A percentile compares a stretch with the other conserved stretches of the same genome.
Evolutionary conservation across 2,888 invertebrate species (phyloP).

Genomic region (Caenorhabditis sinica): DNA sequence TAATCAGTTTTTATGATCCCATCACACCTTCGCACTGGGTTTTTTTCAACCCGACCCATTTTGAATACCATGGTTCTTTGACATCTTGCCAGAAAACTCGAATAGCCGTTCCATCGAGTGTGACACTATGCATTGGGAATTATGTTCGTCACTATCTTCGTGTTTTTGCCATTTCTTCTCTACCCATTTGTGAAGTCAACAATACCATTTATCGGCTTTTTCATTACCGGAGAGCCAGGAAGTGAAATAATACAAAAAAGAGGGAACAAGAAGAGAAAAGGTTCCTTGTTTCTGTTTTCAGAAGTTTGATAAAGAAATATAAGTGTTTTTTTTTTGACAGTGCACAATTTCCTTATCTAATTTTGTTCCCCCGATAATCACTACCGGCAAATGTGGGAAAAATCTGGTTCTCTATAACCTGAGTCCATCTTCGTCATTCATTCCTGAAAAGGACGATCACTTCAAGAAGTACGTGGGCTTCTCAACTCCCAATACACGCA

Average conservation of each 20-base stretch:
- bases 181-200: conserved; percentile 14
- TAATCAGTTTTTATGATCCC: too few relatives aligned
- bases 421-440: conserved; percentile 27
- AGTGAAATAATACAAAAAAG: conserved; percentile 16
- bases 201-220: conserved; percentile 37
- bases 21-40: not conserved
- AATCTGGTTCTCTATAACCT: conserved; percentile 1
- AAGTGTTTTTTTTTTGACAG: too few relatives aligned
- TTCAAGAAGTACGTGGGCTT: conserved; percentile 40
- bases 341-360: too few relatives aligned
- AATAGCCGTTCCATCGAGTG: not conserved
- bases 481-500: conserved; percentile 53
- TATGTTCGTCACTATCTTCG: conserved; percentile 30
- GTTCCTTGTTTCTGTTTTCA: not conserved
- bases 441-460: conserved; percentile 22
- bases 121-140: conserved; percentile 46
- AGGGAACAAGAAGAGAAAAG: too few relatives aligned
- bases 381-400: not conserved
- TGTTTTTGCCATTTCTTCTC: not conserved
- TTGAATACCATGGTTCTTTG: not conserved
- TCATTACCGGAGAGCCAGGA: conserved; percentile 13
- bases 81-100: not conserved
- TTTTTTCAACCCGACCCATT: not conserved
- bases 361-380: too few relatives aligned
- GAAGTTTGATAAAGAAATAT: too few relatives aligned